Evolutionary conservation across 92 coral and sea anemone species (phyloP).

Genomic region (Epizoanthus ramosus): DNA sequence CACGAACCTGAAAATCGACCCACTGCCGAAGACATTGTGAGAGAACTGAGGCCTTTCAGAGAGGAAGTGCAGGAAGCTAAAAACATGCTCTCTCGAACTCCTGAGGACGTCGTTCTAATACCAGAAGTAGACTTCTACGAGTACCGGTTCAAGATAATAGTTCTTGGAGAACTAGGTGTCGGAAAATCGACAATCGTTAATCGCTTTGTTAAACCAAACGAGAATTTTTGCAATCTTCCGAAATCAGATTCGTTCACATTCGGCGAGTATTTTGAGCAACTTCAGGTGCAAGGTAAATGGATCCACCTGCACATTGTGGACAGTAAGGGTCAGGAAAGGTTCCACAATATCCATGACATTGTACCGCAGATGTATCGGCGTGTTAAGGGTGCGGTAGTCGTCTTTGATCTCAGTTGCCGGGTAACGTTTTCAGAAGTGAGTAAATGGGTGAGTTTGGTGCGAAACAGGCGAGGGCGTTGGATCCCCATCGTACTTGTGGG

Average conservation of each 20-base stretch:
- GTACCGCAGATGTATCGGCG: slow-evolving; percentile 72
- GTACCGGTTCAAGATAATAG: slow-evolving; percentile 69
- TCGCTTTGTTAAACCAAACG: slow-evolving; percentile 62
- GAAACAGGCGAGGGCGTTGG: slow-evolving; percentile 34
- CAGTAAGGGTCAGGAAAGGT: slow-evolving; percentile 64
- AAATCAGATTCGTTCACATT: slow-evolving; percentile 26
- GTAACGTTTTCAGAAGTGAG: slow-evolving; percentile 49
- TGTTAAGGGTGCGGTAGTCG: slow-evolving; percentile 65
- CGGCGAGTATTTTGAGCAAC: slow-evolving; percentile 67
- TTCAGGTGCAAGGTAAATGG: slow-evolving; percentile 68
- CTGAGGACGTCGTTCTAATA: not conserved
- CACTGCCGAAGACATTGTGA: slow-evolving; percentile 54
- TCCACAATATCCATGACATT: slow-evolving; percentile 39
- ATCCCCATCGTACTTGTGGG: slow-evolving; percentile 73
- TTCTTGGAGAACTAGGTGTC: slow-evolving; percentile 75
- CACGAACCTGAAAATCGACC: slow-evolving; percentile 76
- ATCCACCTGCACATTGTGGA: slow-evolving; percentile 79
- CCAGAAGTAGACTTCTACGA: slow-evolving; percentile 39
- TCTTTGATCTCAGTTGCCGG: slow-evolving; percentile 67
- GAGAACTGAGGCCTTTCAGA: slow-evolving; percentile 44
- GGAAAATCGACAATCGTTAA: slow-evolving; percentile 77
- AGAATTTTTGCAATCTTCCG: slow-evolving; percentile 8
- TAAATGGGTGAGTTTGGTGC: slow-evolving; percentile 67
- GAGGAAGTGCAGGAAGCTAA: slow-evolving; percentile 24
- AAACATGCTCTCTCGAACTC: slow-evolving; percentile 30